phyloP scores from a whole-genome alignment of 2,797 vertebrate genomes.

The Silurus lanzhouensis region DNA sequence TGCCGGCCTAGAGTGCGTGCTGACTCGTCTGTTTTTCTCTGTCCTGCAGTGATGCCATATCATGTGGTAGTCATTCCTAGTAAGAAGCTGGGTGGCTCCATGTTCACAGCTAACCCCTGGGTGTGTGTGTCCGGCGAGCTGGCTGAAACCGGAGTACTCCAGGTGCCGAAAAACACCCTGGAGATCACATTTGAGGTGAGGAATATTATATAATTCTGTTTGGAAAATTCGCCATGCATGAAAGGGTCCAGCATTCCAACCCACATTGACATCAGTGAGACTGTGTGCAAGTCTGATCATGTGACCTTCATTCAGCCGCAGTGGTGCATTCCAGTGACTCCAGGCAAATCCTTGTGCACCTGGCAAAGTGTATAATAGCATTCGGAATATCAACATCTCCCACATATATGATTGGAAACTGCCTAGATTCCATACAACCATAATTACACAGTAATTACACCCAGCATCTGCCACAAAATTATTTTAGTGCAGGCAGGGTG shows the following conservation, averaged over 20 bases:
- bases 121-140: constrained; percentile 96
- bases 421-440: not conserved
- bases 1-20: not conserved
- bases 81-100: constrained; percentile 97
- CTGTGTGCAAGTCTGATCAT: constrained; percentile 2
- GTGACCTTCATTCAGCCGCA: not conserved
- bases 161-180: constrained; percentile 91
- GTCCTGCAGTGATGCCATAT: constrained; percentile 92
- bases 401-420: not conserved
- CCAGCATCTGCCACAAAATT: not conserved
- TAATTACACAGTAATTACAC: not conserved
- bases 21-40: not conserved
- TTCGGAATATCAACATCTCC: not conserved
- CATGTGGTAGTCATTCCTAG: constrained; percentile 93
- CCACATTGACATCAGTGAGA: not conserved
- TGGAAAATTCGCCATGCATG: not conserved
- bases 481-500: too few species aligned
- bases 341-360: not conserved
- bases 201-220: constrained; percentile 3
- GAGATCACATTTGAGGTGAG: constrained; percentile 98
- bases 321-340: not conserved
- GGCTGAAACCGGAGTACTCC: constrained; percentile 93
- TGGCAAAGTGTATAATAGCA: not conserved
- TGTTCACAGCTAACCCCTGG: constrained; percentile 99
- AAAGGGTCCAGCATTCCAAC: constrained; percentile 6